These are phyloP conservation scores for Etheostoma nigrum DNA, from an alignment of 2,797 vertebrate species.

Conservation along the genomic window DNA sequence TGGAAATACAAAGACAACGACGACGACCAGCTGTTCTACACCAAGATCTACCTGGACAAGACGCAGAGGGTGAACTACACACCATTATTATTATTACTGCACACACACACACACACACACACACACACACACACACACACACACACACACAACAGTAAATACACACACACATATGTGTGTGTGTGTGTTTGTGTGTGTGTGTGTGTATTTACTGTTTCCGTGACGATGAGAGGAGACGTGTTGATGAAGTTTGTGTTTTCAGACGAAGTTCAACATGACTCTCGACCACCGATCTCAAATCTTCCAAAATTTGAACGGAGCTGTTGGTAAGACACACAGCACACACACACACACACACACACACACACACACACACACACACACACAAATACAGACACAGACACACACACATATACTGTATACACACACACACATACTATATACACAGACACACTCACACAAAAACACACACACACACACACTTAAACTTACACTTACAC, in stretches of 20 bases:
- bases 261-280: constrained; percentile 89
- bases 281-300: constrained; percentile 91
- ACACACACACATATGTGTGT: no score
- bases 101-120: neutral
- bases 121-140: no score
- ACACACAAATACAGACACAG: neutral
- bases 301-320: constrained; percentile 94
- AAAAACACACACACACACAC: no score
- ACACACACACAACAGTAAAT: no score
- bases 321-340: constrained; percentile 84
- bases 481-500: no score
- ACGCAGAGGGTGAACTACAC: constrained; percentile 79
- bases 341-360: constrained; percentile 22
- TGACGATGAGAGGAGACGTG: no score
- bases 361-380: constrained; percentile 3
- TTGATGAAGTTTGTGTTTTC: neutral
- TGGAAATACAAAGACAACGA: constrained; percentile 90
- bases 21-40: constrained; percentile 93
- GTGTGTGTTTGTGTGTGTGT: no score
- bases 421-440: no score
- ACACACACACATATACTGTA: neutral
- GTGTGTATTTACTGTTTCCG: no score
- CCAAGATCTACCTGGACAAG: constrained; percentile 89
- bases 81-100: no score
- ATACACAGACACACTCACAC: no score